Evolutionary conservation across 2,113 vertebrate genomes (phyloP), one percentile per base, ranked within the genome.

Genomic region (Leucoraja erinaceus): DNA sequence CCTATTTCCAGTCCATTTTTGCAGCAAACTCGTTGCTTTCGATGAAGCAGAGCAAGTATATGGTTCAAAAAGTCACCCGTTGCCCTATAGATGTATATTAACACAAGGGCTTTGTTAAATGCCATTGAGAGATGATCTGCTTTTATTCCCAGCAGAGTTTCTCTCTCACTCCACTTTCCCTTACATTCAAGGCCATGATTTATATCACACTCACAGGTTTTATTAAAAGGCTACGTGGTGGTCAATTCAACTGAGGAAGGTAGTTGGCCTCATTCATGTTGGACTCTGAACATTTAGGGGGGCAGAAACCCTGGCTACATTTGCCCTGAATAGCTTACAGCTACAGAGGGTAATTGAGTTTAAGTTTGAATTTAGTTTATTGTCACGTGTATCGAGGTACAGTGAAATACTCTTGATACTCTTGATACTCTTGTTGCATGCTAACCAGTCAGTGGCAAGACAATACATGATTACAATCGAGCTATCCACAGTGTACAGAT

Each of bases 1-100:
- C 70, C 66, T 47, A 22, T 68, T 90, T 70, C 88, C 20, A 66
- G 66, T 47, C 33, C 66, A 72, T 72, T 91, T 74, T 91, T 72
- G 28, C 33, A 72, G 38, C 72, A 91, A 91, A 54, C 68, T 31
- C 68, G 63, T 91, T 91, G 22, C 68, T 72, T 91, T 91, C 90
- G 28, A 47, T 33, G 70, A 91, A 47, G 66, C 90, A 72, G 12
- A 72, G 66, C 47, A 47, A 47, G 38, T 47, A 47, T 47, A 25
- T 91, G 22, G 70, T 91, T 28, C 38, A 66, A 88, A 88, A 88
- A 63, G 38, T 86, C 81, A 88, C 59, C 38, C 66, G 28, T 72
- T 70, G 63, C 38, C 22, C 90, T 72, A 38, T 91, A 47, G 90
- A 91, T 91, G 28, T 72, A 54, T 72, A 72, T 91, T 72, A 72